Evolutionary conservation across 2,888 invertebrate species (phyloP), one percentile per base, ranked within the genome.

Genomic region (Leptopilina syphax): DNA sequence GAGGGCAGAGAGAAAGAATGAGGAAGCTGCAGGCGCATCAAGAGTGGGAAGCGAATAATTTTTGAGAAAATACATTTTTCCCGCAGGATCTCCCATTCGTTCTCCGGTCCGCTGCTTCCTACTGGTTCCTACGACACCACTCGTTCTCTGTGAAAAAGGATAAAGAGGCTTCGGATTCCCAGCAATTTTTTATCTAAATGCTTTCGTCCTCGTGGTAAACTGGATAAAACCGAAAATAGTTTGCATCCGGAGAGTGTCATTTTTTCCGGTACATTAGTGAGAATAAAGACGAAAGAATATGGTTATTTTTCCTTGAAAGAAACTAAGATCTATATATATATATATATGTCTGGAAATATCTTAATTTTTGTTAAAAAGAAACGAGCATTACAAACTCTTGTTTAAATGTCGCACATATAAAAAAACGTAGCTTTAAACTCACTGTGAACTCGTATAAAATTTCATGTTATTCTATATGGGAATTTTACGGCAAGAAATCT

Each of bases 161-260:
- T 85, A 85, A 86, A 87, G 81, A 83, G 76, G 80, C 81, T 70
- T 77, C 79, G 80, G 83, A 79, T 81, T 85, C 79, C 82, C 80
- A 82, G 85, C 86, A 85, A 87, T 89, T 89, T 89, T 87, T 89
- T 87, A 87, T 85, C 87, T 85, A 83, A 87, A 86, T 83, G 84
- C 82, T 86, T 82, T 84, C 83, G 83, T 83, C 81, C 81, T 54
- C 80, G 80, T 79, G 79, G 83, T 82, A 76, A 80, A 67, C 79
- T 77, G 81, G 80, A 82, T 81, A 80, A 82, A 77, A 79, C 80
- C 80, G 83, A 83, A 85, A 85, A 86, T 83, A 81, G 80, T 76
- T 68, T 80, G 83, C 66, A 80, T 80, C 77, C 41, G 34, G 76
- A 65, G 63, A 79, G 66, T 76, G 79, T 63, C 78, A 79, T 82